phyloP scores from a whole-genome alignment of 2,113 vertebrate genomes.

The Papio anubis region DNA sequence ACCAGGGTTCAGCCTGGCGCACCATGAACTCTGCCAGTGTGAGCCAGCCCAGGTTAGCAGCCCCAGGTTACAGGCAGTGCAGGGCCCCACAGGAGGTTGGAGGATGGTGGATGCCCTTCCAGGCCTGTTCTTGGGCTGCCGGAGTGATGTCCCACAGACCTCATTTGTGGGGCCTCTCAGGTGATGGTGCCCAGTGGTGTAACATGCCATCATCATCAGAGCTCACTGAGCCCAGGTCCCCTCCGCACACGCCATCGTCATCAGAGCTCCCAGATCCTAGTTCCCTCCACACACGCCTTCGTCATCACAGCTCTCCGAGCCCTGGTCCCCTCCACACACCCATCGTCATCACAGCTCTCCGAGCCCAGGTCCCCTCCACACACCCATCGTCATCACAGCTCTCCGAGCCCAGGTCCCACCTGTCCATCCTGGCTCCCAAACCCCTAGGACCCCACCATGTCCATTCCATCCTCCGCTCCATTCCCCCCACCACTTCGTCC shows the following conservation, averaged over 20 bases:
- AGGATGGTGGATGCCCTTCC: background rate
- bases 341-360: too few species aligned
- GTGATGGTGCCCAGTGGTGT: fast-evolving
- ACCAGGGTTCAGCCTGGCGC: background rate
- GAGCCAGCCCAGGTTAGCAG: fast-evolving
- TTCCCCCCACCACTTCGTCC: too few species aligned
- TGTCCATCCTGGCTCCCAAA: too few species aligned
- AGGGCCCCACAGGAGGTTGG: fast-evolving
- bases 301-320: too few species aligned
- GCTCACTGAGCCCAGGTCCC: too few species aligned
- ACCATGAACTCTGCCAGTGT: fast-evolving
- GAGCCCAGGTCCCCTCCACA: fast-evolving
- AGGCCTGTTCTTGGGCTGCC: background rate
- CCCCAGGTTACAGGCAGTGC: background rate
- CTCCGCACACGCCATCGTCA: fast-evolving
- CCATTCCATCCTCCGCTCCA: too few species aligned
- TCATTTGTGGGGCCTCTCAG: background rate
- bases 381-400: too few species aligned
- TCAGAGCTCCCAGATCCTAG: fast-evolving
- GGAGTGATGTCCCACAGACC: fast-evolving
- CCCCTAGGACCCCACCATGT: too few species aligned
- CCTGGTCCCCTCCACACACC: too few species aligned
- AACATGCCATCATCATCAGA: fast-evolving
- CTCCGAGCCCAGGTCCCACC: fast-evolving
- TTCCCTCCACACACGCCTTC: too few species aligned